Base-by-base conservation (phyloP, 2,888 invertebrate genomes). In the Agrochola circellaris region DNA sequence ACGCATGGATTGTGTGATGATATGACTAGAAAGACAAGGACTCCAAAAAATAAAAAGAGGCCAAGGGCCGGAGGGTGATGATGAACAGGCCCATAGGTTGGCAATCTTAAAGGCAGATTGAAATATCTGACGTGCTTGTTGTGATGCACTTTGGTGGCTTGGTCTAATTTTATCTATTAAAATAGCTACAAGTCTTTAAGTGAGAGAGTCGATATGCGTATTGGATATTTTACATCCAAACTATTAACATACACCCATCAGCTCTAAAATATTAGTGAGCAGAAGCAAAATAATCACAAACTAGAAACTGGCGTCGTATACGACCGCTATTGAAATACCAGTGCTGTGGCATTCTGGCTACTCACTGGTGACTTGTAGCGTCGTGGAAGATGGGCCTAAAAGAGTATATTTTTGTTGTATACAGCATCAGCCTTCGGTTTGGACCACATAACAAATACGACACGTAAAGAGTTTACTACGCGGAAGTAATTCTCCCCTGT, bases 391-490 rank as follows among this genome's bases (percentile, higher is more conserved):
- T 4, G 15, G 17, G 26, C 26, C 15, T 7, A 26, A 26, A 26
- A 30, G 15, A 17, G 30, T n/a, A 23, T n/a, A 34, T n/a, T 26
- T n/a, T 34, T 34, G 2, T 23, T 42, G 2, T 8, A 34, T 3
- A 1, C 15, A 34, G 20, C 69, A 38, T 54, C 42, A 70, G 51
- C 65, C n/a, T 51, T 9, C 64, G 62, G 26, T 61, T 82, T 82
- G 82, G 51, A 66, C 85, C 82, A 62, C 69, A 65, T 26, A 56
- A 51, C 64, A 85, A 72, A 67, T 66, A 61, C 51, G 54, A 17
- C 75, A 64, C 82, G 65, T 72, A 82, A 75, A 81, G 75, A 82
- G 75, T 75, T 82, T 65, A 75, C 64, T 34, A 38, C 38, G 58
- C 61, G 68, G 75, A 75, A 82, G 65, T 82, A 75, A 82, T 75